Conservation (phyloP, 2,888 invertebrate species). For the Apoda limacodes region DNA sequence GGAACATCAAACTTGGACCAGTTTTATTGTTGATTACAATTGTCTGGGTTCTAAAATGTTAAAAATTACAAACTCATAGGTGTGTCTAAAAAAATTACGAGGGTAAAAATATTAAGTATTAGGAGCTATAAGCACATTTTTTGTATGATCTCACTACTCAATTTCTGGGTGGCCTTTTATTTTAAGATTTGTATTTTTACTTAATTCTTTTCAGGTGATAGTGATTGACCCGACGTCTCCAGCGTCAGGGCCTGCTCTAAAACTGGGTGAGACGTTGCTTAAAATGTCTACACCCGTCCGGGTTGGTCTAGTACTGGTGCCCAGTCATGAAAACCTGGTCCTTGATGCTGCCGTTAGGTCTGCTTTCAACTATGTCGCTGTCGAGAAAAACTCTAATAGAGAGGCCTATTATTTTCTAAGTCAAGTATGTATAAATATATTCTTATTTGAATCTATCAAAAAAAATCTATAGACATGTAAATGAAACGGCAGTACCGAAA, state of each 20-base stretch:
- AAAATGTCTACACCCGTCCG: slow-evolving; percentile 91
- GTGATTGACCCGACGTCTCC: slow-evolving; percentile 85
- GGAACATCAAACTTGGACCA: no score
- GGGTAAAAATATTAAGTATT: no score
- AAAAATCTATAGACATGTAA: no score
- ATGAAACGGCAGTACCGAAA: no score
- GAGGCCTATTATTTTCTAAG: slow-evolving; percentile 88
- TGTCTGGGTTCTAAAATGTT: no score
- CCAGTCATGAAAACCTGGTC: slow-evolving; percentile 71
- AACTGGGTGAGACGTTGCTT: slow-evolving; percentile 90
- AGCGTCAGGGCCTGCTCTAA: slow-evolving; percentile 78
- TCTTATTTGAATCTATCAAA: no score
- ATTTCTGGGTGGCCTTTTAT: background rate
- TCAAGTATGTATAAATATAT: no score
- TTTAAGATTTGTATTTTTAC: slow-evolving; percentile 1
- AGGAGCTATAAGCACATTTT: no score
- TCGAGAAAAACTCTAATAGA: slow-evolving; percentile 76
- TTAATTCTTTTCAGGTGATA: slow-evolving; percentile 71
- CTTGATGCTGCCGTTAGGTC: slow-evolving; percentile 86
- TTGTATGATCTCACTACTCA: no score
- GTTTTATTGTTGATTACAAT: no score
- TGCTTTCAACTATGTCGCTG: slow-evolving; percentile 90
- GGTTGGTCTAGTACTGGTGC: slow-evolving; percentile 87
- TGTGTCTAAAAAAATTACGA: no score
- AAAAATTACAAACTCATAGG: no score